Conservation (phyloP, 2,888 invertebrate genomes). For the Acleris sparsana region DNA sequence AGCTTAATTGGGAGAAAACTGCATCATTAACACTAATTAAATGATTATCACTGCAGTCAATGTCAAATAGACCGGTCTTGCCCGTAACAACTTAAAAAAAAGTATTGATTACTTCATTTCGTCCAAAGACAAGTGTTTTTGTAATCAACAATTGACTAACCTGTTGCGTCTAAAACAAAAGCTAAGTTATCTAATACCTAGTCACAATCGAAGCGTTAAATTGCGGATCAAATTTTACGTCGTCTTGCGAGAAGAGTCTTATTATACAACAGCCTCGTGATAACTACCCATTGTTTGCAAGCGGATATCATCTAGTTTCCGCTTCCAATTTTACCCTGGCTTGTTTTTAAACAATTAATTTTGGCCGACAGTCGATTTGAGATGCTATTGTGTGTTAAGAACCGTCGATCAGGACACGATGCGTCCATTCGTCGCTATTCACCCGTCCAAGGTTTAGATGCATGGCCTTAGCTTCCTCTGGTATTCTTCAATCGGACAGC, state of each 20-base stretch:
- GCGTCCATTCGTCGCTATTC: conserved; percentile 54
- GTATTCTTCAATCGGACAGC: conserved; percentile 72
- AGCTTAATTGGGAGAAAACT: conserved; percentile 16
- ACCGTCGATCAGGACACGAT: conserved; percentile 43
- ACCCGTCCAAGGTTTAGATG: conserved; percentile 72
- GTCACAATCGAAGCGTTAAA: conserved; percentile 46
- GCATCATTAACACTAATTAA: conserved; percentile 4
- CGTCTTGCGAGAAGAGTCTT: conserved; percentile 39
- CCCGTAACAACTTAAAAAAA: background rate
- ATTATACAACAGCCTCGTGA: conserved; percentile 46
- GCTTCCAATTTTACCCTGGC: conserved; percentile 57
- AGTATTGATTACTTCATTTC: conserved; percentile 3
- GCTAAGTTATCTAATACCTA: conserved; percentile 45
- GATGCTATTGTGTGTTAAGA: conserved; percentile 44
- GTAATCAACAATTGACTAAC: conserved; percentile 31
- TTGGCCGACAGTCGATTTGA: conserved; percentile 30
- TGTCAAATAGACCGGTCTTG: background rate
- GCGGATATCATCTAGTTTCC: conserved; percentile 62
- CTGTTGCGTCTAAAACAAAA: conserved; percentile 28
- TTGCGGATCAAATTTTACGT: conserved; percentile 44
- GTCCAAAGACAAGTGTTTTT: conserved; percentile 16
- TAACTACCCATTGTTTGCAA: conserved; percentile 61
- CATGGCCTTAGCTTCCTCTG: conserved; percentile 70
- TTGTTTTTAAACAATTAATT: conserved; percentile 48
- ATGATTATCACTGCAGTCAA: background rate